Conservation (phyloP, 2,113 vertebrate species). For the Ptychochromis oligacanthus region DNA sequence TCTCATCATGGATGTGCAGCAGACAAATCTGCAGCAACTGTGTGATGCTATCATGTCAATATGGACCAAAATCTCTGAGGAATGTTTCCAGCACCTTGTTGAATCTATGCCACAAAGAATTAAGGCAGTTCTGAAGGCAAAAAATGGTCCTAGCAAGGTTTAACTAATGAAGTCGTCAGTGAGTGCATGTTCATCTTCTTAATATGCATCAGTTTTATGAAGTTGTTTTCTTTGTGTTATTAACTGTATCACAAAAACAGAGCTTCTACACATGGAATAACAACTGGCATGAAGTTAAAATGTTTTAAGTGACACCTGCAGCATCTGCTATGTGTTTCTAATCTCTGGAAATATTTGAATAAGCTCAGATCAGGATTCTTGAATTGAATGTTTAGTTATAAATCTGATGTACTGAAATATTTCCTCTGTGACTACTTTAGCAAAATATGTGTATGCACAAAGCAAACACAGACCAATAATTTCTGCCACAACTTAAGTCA, state of each 20-base stretch:
- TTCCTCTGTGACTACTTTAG: constrained; percentile 21
- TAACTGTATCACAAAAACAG: background rate
- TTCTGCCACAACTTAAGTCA: too few species aligned
- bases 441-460: background rate
- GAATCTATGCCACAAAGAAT: too few species aligned
- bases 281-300: background rate
- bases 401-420: background rate
- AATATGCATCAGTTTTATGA: background rate
- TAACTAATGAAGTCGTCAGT: too few species aligned
- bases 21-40: too few species aligned
- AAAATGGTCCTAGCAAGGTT: too few species aligned
- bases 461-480: background rate
- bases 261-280: too few species aligned
- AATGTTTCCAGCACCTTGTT: too few species aligned
- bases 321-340: background rate
- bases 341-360: constrained; percentile 43
- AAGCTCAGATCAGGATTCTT: background rate
- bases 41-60: too few species aligned
- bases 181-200: too few species aligned
- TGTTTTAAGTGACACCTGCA: background rate
- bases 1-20: too few species aligned
- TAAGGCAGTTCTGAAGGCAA: too few species aligned
- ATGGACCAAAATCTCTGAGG: too few species aligned
- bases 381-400: background rate
- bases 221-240: background rate